A percentile compares a stretch with the other conserved stretches of the same genome.
phyloP scores from a whole-genome alignment of 2,113 vertebrate species.

The Miniopterus natalensis region DNA sequence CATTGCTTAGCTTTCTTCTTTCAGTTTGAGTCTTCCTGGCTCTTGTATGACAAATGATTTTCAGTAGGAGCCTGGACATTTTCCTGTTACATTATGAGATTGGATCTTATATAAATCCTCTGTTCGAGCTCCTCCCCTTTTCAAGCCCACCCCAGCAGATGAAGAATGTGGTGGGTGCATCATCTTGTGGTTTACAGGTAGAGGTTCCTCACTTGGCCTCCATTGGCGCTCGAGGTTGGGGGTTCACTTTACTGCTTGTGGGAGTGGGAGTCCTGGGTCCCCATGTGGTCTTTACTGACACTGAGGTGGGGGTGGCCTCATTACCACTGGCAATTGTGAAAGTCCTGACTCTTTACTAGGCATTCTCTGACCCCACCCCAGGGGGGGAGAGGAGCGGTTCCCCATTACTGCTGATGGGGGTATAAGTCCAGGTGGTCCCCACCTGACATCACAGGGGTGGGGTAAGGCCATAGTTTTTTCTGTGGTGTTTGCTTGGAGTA shows the following conservation, averaged over 20 bases:
- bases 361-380: not conserved
- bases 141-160: not conserved
- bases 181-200: not conserved
- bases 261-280: not conserved
- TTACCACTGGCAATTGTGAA: not conserved
- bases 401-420: not conserved
- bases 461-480: not conserved
- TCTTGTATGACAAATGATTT: not conserved
- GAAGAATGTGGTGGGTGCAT: not conserved
- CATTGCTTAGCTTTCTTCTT: not conserved
- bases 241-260: not conserved
- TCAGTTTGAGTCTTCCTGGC: not conserved
- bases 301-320: not conserved
- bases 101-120: not conserved
- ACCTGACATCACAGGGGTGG: not conserved
- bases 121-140: not conserved
- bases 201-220: not conserved
- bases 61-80: not conserved
- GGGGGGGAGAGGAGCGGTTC: too few species aligned
- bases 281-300: not conserved
- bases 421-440: not conserved
- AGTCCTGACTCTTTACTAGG: not conserved
- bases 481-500: not conserved
- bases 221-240: not conserved
- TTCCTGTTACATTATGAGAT: not conserved